These are phyloP conservation scores for Eospalax fontanierii DNA, from an alignment of 2,797 vertebrate species.

Conservation along the genomic window DNA sequence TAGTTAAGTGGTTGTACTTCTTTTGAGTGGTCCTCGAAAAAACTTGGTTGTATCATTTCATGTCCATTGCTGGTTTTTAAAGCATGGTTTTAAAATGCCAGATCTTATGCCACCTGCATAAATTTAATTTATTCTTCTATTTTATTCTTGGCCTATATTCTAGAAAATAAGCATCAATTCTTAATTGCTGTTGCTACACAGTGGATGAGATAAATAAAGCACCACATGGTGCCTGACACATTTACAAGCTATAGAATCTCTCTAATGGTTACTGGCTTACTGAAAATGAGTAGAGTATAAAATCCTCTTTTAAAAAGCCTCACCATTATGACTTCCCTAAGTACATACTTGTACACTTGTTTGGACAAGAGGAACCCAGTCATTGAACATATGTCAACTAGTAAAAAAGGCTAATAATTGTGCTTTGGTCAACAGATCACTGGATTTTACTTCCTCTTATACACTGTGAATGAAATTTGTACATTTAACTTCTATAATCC, in stretches of 20 bases:
- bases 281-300: slow-evolving; percentile 11
- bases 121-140: slow-evolving; percentile 7
- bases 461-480: not conserved
- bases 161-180: not conserved
- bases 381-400: not conserved
- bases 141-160: not conserved
- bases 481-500: slow-evolving; percentile 23
- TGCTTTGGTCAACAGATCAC: not conserved
- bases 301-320: not conserved
- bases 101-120: not conserved
- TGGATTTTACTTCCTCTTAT: slow-evolving; percentile 21
- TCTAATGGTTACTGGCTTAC: not conserved
- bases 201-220: not conserved
- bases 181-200: not conserved
- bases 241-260: not conserved
- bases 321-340: not conserved
- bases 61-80: not conserved
- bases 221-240: not conserved
- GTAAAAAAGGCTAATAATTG: not conserved
- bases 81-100: slow-evolving; percentile 14
- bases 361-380: not conserved
- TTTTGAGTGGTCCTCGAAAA: slow-evolving; percentile 65
- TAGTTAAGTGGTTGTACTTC: slow-evolving; percentile 51
- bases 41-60: slow-evolving; percentile 28
- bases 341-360: not conserved